A percentile compares a stretch with the other conserved stretches of the same genome.
Evolutionary conservation across 2,113 vertebrate genomes (phyloP).

Genomic region (Onychostruthus taczanowskii): DNA sequence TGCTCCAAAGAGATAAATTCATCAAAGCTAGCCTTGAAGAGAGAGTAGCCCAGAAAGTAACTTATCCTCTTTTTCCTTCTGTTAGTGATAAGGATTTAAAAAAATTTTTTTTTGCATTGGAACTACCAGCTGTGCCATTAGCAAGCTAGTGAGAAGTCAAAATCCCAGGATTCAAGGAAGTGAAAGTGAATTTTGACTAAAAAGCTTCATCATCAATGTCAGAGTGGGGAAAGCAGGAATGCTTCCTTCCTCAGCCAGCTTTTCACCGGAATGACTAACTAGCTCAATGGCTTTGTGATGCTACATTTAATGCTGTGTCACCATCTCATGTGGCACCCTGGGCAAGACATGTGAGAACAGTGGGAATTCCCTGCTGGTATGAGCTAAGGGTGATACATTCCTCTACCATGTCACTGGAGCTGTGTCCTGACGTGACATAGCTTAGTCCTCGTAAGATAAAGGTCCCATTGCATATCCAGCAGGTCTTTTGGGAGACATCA

Average conservation of each 20-base stretch:
- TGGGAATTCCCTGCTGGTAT: neutral
- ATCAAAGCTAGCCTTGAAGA: neutral
- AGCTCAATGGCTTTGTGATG: neutral
- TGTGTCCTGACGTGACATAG: fast-evolving
- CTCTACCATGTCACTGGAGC: neutral
- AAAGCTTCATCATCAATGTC: neutral
- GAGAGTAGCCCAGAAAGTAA: neutral
- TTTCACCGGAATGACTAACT: neutral
- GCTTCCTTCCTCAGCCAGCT: neutral
- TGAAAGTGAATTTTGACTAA: neutral
- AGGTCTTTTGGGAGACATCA: neutral
- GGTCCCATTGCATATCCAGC: neutral
- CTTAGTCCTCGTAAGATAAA: neutral
- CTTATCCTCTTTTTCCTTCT: neutral
- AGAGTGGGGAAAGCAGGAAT: neutral
- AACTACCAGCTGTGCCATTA: neutral
- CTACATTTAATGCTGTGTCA: neutral
- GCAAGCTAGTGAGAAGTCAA: neutral
- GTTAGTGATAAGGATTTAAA: neutral
- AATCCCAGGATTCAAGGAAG: neutral
- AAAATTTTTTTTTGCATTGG: neutral
- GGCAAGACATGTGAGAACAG: neutral
- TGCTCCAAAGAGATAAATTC: neutral
- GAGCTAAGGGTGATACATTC: neutral
- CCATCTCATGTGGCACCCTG: neutral